A percentile compares a stretch with the other conserved stretches of the same genome.
Evolutionary conservation across 1,140 invertebrate species (phyloP).

Genomic region (Doryteuthis pealeii): DNA sequence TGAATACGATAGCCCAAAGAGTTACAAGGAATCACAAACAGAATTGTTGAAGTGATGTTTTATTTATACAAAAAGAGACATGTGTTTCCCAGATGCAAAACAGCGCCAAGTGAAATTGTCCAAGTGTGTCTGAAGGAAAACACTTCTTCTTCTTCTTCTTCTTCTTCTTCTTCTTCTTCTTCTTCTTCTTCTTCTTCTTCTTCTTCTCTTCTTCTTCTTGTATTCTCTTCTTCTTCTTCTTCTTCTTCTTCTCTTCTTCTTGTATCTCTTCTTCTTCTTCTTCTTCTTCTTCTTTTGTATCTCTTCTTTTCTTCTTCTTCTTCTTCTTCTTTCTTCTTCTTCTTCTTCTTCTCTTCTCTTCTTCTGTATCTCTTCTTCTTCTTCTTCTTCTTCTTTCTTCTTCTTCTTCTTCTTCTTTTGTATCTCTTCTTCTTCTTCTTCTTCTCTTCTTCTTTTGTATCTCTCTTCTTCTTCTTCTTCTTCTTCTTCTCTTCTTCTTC

Average conservation of each 20-base stretch:
- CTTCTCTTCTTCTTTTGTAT: too few species aligned
- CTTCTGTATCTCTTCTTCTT: too few species aligned
- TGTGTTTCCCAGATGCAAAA: neutral
- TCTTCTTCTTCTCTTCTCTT: neutral
- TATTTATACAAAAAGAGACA: neutral
- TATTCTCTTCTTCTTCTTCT: too few species aligned
- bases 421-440: too few species aligned
- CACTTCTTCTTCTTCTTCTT: too few species aligned
- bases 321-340: too few species aligned
- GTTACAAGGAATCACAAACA: neutral
- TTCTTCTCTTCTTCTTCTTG: neutral
- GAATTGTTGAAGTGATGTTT: conserved; percentile 7
- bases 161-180: neutral
- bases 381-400: neutral
- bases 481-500: too few species aligned
- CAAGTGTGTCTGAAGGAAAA: neutral
- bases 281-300: too few species aligned
- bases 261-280: too few species aligned
- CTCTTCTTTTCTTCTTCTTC: too few species aligned
- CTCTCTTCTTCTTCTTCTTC: neutral
- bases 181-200: neutral
- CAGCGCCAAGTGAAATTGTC: neutral
- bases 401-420: too few species aligned
- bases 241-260: neutral
- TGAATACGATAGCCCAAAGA: too few species aligned